These are phyloP conservation scores for Gobius niger DNA, from an alignment of 2,113 vertebrate genomes.

Conservation along the genomic window DNA sequence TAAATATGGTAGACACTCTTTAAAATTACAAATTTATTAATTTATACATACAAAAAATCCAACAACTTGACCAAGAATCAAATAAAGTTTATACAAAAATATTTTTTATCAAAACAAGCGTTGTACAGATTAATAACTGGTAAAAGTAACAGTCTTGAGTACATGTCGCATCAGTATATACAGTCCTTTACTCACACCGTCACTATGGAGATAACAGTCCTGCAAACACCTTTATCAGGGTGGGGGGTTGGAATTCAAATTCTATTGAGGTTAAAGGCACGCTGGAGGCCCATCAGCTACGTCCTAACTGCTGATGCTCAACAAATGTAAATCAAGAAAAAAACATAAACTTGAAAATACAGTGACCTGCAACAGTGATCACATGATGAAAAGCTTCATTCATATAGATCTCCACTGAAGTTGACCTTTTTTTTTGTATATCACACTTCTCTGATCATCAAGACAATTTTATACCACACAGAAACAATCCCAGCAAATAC, in stretches of 20 bases:
- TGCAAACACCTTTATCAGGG: slow-evolving; percentile 50
- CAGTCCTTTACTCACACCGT: slow-evolving; percentile 61
- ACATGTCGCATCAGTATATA: slow-evolving; percentile 77
- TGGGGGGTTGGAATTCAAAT: no score
- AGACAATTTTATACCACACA: no score
- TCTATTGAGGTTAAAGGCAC: no score
- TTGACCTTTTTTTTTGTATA: no score
- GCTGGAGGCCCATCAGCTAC: no score
- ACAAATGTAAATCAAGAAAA: no score
- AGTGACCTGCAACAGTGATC: neutral
- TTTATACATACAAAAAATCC: slow-evolving; percentile 55
- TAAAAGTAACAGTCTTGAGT: slow-evolving; percentile 66
- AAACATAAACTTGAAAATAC: no score
- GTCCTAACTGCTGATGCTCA: no score
- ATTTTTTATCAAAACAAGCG: slow-evolving; percentile 43
- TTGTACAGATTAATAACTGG: slow-evolving; percentile 31
- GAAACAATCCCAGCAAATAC: no score
- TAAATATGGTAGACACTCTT: slow-evolving; percentile 1
- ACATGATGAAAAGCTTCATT: neutral
- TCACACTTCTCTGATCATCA: no score
- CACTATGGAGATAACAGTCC: slow-evolving; percentile 27
- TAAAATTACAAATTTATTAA: slow-evolving; percentile 62
- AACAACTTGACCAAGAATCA: slow-evolving; percentile 44
- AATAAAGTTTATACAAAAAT: slow-evolving; percentile 73
- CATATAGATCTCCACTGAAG: no score